Evolutionary conservation across 2,797 vertebrate species (phyloP).

Genomic region (Dermochelys coriacea): DNA sequence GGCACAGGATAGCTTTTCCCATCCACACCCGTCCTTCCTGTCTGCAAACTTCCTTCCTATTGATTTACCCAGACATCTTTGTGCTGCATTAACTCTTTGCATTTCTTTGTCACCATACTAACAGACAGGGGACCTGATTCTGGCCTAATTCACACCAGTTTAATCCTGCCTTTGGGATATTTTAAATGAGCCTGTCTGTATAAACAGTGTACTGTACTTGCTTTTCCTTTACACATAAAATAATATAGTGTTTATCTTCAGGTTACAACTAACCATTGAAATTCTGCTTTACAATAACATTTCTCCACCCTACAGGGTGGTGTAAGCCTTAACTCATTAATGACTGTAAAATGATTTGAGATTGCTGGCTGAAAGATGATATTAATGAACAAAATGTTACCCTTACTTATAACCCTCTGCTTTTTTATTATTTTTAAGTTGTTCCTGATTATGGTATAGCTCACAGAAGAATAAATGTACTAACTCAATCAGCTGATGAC

Average conservation of each 20-base stretch:
- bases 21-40: conserved; percentile 94
- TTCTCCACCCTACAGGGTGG: background rate
- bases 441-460: background rate
- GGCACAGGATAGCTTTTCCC: conserved; percentile 89
- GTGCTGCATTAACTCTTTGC: conserved; percentile 82
- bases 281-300: conserved; percentile 30
- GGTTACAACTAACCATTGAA: background rate
- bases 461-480: conserved; percentile 3
- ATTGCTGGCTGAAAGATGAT: background rate
- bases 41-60: conserved; percentile 92
- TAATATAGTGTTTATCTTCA: background rate
- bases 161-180: background rate
- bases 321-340: conserved; percentile 8
- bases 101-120: conserved; percentile 13
- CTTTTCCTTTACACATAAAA: background rate
- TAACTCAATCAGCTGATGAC: conserved; percentile 49
- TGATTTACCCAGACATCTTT: conserved; percentile 92
- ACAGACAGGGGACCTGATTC: conserved; percentile 42
- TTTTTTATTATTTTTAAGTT: conserved; percentile 13
- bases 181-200: background rate
- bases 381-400: background rate
- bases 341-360: conserved; percentile 6
- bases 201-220: background rate
- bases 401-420: conserved; percentile 1
- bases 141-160: conserved; percentile 4